Conservation (phyloP, 2,113 vertebrate species). For the Perca flavescens region DNA sequence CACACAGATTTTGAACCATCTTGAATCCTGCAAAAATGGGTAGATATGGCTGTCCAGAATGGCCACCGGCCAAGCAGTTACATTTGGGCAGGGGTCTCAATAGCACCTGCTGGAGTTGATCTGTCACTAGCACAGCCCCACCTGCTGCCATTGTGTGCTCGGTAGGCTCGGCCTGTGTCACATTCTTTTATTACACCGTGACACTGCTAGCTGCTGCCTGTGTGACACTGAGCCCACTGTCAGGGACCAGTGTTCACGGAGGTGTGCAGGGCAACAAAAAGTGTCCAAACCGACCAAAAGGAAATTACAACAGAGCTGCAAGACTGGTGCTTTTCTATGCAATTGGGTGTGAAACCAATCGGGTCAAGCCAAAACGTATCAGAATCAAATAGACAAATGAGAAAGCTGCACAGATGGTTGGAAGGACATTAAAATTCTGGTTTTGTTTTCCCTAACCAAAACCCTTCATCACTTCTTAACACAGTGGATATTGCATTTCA, state of each 20-base stretch:
- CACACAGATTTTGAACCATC: neutral
- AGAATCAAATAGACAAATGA: constrained; percentile 24
- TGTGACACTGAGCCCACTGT: constrained; percentile 38
- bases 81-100: constrained; percentile 26
- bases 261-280: constrained; percentile 12
- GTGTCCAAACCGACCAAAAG: neutral
- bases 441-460: constrained; percentile 15
- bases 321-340: constrained; percentile 17
- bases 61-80: constrained; percentile 49
- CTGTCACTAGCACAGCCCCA: constrained; percentile 61
- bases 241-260: constrained; percentile 45
- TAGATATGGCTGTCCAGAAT: constrained; percentile 17
- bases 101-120: constrained; percentile 47
- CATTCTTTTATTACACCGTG: constrained; percentile 61
- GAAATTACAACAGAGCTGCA: neutral
- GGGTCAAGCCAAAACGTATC: constrained; percentile 16
- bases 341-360: constrained; percentile 12
- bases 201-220: constrained; percentile 47
- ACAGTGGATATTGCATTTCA: constrained; percentile 51
- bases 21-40: constrained; percentile 13
- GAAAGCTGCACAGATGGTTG: constrained; percentile 12
- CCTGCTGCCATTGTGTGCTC: constrained; percentile 55
- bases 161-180: constrained; percentile 30
- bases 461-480: constrained; percentile 14
- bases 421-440: constrained; percentile 29